These are phyloP conservation scores for Chelmon rostratus DNA, from an alignment of 2,797 vertebrate species.

Conservation along the genomic window DNA sequence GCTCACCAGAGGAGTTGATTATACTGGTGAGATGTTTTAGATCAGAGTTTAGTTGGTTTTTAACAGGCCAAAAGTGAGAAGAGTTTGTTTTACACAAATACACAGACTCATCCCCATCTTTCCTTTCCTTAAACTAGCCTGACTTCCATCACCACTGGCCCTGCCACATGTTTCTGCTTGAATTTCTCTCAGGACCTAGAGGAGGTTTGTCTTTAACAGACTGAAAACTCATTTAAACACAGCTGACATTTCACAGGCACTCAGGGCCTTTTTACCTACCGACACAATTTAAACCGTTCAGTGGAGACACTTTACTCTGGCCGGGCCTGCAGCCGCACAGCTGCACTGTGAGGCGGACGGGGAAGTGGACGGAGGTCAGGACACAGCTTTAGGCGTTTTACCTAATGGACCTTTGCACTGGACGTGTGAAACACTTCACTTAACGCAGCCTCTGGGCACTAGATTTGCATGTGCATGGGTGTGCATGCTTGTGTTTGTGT, in stretches of 20 bases:
- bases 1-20: background rate
- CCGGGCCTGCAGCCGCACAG: constrained; percentile 43
- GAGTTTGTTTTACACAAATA: background rate
- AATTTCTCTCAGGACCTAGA: constrained; percentile 56
- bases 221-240: constrained; percentile 76
- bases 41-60: background rate
- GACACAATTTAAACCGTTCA: constrained; percentile 61
- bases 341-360: constrained; percentile 44
- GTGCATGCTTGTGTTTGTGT: constrained; percentile 29
- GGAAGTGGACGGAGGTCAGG: constrained; percentile 65
- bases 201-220: constrained; percentile 68
- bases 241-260: constrained; percentile 80
- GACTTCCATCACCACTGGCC: constrained; percentile 19
- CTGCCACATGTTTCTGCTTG: constrained; percentile 52
- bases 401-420: constrained; percentile 69
- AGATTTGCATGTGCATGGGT: constrained; percentile 31
- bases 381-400: constrained; percentile 69
- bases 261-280: constrained; percentile 58
- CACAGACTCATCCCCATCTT: background rate
- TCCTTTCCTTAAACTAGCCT: background rate
- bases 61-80: background rate
- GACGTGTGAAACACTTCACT: constrained; percentile 80
- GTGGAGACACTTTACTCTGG: constrained; percentile 59
- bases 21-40: background rate
- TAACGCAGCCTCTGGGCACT: constrained; percentile 61